Evolutionary conservation across 1,140 invertebrate species (phyloP), one percentile per base, ranked within the genome.

Genomic region (Delia radicum): DNA sequence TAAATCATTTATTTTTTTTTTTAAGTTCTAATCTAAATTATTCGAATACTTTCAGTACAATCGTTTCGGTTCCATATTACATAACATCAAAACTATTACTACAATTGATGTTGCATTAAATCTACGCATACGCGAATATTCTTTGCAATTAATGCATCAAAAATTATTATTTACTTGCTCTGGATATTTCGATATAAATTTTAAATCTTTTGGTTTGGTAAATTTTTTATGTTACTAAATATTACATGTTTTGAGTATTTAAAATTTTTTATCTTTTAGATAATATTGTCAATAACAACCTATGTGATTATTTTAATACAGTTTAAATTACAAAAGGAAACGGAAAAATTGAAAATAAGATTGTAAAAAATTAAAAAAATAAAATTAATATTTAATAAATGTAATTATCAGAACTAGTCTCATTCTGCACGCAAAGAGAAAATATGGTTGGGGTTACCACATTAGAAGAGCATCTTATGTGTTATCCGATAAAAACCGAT

Each of bases 301-400:
- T 76, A 76, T 26, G 42, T 76, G 28, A 61, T 65, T 15, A 76
- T 76, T 26, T 21, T 76, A 8, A 46, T 76, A 18, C 75, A 76
- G 37, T 76, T 76, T 29, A 76, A 76, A 69, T 55, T 76, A n/a
- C 75, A 76, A 69, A 33, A 26, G 18, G 61, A 76, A 29, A 69
- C 75, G 2, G 72, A 73, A 55, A 76, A 42, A n/a, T 26, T 24
- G 0, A 69, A 69, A 2, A 24, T 55, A 7, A 18, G 65, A 69
- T 69, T 69, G 29, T 69, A 69, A 69, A n/a, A n/a, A n/a, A n/a
- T n/a, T n/a, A 63, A 27, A 7, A 13, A 37, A 37, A 37, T 37
- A 3, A n/a, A 15, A 5, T 42, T 15, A 42, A 42, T 42, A 3
- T 33, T 33, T 33, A 33, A 33, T 33, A 33, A 33, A 5, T 33